These are phyloP conservation scores for Holacanthella duospinosa DNA, from an alignment of 2,888 invertebrate species.

Conservation along the genomic window DNA sequence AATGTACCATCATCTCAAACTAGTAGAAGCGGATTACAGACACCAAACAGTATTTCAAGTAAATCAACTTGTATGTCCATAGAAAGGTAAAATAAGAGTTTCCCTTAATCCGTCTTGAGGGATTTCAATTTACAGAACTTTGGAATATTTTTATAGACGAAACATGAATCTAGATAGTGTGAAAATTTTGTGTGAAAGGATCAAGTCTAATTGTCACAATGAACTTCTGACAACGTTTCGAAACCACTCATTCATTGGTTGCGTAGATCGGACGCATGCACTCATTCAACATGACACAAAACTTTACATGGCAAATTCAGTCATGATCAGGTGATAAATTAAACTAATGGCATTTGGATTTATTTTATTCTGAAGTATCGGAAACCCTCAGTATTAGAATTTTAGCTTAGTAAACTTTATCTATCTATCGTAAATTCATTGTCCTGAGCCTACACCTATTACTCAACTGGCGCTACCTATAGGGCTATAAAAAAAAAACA, in stretches of 20 bases:
- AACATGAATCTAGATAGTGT: slow-evolving; percentile 71
- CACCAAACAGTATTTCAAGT: background rate
- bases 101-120: background rate
- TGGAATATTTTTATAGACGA: too few relatives aligned
- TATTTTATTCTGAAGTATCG: too few relatives aligned
- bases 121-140: too few relatives aligned
- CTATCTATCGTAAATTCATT: too few relatives aligned
- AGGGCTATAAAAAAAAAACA: too few relatives aligned
- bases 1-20: too few relatives aligned
- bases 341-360: slow-evolving; percentile 11
- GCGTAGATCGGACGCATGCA: slow-evolving; percentile 60
- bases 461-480: too few relatives aligned
- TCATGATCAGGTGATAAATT: slow-evolving; percentile 38
- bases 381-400: too few relatives aligned
- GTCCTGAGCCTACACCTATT: too few relatives aligned
- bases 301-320: slow-evolving; percentile 72
- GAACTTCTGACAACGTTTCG: slow-evolving; percentile 62
- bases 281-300: slow-evolving; percentile 80
- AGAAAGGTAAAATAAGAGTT: background rate
- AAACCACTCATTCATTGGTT: slow-evolving; percentile 81
- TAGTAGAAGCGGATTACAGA: too few relatives aligned
- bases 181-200: slow-evolving; percentile 55
- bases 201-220: slow-evolving; percentile 58
- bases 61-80: background rate
- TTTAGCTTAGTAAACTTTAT: too few relatives aligned